Conservation (phyloP, 1,140 invertebrate species). For the Harpegnathos saltator region DNA sequence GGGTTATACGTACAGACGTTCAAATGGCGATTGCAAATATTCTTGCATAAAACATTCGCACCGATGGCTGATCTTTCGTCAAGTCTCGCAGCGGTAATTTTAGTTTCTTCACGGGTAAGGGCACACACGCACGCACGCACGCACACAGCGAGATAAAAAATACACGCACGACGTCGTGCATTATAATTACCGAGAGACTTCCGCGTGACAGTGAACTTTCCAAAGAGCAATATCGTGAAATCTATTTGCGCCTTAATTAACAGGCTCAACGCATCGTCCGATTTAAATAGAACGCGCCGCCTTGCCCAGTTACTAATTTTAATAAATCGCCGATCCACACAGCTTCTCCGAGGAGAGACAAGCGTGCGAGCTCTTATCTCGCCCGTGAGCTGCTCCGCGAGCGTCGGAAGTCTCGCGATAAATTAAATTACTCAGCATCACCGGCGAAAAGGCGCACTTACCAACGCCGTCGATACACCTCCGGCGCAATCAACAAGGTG, state of each 20-base stretch:
- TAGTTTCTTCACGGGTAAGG: too few species aligned
- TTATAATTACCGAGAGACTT: not conserved
- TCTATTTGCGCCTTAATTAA: slow-evolving; percentile 28
- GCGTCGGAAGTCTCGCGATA: slow-evolving; percentile 1
- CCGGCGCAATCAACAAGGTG: slow-evolving; percentile 46
- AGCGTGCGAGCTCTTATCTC: not conserved
- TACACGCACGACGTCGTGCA: not conserved
- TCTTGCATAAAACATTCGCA: too few species aligned
- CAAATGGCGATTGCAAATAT: too few species aligned
- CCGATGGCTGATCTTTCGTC: too few species aligned
- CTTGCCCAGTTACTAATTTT: slow-evolving; percentile 21
- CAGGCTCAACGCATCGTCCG: not conserved
- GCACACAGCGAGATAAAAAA: not conserved
- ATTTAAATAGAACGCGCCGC: not conserved
- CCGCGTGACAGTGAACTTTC: not conserved
- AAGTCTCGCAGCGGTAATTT: too few species aligned
- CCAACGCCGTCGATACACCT: slow-evolving; percentile 1
- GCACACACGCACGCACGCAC: too few species aligned
- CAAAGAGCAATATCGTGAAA: not conserved
- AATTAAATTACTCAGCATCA: slow-evolving; percentile 44
- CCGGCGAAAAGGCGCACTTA: slow-evolving; percentile 6
- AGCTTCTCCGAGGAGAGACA: not conserved
- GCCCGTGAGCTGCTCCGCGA: not conserved
- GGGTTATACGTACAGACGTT: too few species aligned
- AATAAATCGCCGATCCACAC: slow-evolving; percentile 4